A percentile compares a stretch with the other conserved stretches of the same genome.
Evolutionary conservation across 1,140 invertebrate species (phyloP).

Genomic region (Zaprionus gabonicus): DNA sequence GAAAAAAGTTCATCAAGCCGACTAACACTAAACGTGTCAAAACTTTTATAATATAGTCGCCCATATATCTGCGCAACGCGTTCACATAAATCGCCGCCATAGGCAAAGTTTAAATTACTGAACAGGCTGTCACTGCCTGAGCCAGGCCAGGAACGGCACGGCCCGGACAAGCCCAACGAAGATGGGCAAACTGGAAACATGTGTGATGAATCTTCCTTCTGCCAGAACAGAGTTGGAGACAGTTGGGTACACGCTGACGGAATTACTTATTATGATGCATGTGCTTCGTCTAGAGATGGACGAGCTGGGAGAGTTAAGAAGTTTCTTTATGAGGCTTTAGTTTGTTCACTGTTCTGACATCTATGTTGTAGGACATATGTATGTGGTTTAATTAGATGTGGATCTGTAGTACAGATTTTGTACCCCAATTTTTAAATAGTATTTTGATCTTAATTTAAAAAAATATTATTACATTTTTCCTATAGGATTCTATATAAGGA

Average conservation of each 20-base stretch:
- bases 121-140: slow-evolving; percentile 61
- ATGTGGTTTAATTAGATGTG: not conserved
- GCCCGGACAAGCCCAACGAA: not conserved
- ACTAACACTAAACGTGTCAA: slow-evolving; percentile 70
- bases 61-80: slow-evolving; percentile 52
- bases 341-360: not conserved
- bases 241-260: slow-evolving; percentile 31
- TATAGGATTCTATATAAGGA: too few relatives aligned
- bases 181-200: slow-evolving; percentile 44
- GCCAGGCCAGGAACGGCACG: slow-evolving; percentile 1
- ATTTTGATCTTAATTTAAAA: too few relatives aligned
- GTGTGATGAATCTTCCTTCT: slow-evolving; percentile 57
- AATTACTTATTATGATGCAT: slow-evolving; percentile 55
- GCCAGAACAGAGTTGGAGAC: not conserved
- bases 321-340: not conserved
- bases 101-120: slow-evolving; percentile 80
- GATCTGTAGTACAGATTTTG: not conserved
- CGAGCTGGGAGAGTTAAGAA: not conserved
- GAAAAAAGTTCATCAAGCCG: slow-evolving; percentile 76
- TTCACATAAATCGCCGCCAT: slow-evolving; percentile 59
- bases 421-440: too few relatives aligned
- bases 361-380: not conserved
- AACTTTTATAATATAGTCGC: slow-evolving; percentile 83
- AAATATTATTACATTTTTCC: too few relatives aligned
- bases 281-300: slow-evolving; percentile 30